A percentile compares a stretch with the other conserved stretches of the same genome.
Conservation (phyloP, 23 tunicate species). For the Ascidia mentula region DNA sequence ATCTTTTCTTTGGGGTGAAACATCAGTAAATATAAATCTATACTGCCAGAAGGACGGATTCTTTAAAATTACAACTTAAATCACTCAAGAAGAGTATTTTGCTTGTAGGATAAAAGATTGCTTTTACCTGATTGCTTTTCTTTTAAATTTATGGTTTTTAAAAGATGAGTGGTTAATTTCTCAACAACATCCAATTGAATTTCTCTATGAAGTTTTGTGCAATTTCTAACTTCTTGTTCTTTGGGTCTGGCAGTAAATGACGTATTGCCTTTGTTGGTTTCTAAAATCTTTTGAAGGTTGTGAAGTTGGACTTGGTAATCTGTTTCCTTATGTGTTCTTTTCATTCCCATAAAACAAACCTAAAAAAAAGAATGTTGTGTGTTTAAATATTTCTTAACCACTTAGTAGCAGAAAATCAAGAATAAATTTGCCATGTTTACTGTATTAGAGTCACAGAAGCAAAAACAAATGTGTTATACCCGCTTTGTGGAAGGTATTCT, state of each 20-base stretch:
- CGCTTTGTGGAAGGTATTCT: slow-evolving; percentile 97
- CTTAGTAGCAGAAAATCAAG: no score
- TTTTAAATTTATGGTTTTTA: not conserved
- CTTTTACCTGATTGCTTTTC: not conserved
- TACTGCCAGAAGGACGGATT: no score
- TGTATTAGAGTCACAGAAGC: no score
- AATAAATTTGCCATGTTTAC: no score
- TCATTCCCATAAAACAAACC: slow-evolving; percentile 83
- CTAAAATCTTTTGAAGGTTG: slow-evolving; percentile 38
- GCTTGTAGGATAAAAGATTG: no score
- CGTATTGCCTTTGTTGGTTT: not conserved
- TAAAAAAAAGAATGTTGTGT: not conserved
- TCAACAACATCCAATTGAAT: slow-evolving; percentile 42
- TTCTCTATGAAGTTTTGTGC: slow-evolving; percentile 65
- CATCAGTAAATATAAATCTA: no score
- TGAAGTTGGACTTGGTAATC: slow-evolving; percentile 19
- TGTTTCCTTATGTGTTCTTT: slow-evolving; percentile 8
- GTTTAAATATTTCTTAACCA: no score
- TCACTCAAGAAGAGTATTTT: no score
- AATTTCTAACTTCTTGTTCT: slow-evolving; percentile 57
- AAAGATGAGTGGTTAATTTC: slow-evolving; percentile 33
- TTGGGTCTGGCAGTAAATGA: slow-evolving; percentile 64
- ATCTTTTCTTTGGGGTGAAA: no score
- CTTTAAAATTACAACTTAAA: not conserved
- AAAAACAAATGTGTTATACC: no score